A percentile compares a stretch with the other conserved stretches of the same genome.
These are phyloP conservation scores for Romanogobio albipinnatus DNA, from an alignment of 2,113 vertebrate species.

Conservation along the genomic window DNA sequence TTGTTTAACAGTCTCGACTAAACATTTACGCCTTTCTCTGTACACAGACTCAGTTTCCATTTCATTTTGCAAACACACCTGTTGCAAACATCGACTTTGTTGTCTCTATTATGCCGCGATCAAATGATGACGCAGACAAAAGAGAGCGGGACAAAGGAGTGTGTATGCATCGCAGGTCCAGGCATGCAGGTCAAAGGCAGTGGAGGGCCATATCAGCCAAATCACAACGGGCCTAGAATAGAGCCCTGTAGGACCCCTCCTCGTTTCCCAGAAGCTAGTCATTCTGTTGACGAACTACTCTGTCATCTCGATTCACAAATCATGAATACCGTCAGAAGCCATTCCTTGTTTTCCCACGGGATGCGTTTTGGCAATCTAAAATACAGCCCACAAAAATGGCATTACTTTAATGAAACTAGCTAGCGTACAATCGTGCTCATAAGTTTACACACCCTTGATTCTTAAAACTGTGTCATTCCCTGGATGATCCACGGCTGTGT, in stretches of 20 bases:
- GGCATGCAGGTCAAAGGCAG: constrained; percentile 30
- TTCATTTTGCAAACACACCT: constrained; percentile 24
- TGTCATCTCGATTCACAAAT: constrained; percentile 24
- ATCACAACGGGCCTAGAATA: constrained; percentile 41
- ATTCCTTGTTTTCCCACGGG: neutral
- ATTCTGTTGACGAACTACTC: constrained; percentile 43
- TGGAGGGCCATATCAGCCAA: constrained; percentile 37
- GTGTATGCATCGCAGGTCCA: constrained; percentile 26
- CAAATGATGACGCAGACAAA: constrained; percentile 22
- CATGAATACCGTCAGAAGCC: neutral
- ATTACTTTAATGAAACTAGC: neutral
- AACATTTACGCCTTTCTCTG: constrained; percentile 15
- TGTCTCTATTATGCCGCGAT: neutral
- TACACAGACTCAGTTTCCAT: constrained; percentile 7
- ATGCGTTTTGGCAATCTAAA: neutral
- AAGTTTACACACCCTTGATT: no score
- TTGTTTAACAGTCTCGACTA: neutral
- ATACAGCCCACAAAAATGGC: neutral
- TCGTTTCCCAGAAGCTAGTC: constrained; percentile 49
- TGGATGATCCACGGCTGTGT: no score
- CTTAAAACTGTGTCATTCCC: no score
- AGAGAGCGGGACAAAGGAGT: constrained; percentile 24
- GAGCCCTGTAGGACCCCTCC: constrained; percentile 37
- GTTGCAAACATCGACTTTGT: constrained; percentile 9
- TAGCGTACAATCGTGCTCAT: neutral